Evolutionary conservation across 1,140 invertebrate species (phyloP).

Genomic region (Rhizoglyphus robini): DNA sequence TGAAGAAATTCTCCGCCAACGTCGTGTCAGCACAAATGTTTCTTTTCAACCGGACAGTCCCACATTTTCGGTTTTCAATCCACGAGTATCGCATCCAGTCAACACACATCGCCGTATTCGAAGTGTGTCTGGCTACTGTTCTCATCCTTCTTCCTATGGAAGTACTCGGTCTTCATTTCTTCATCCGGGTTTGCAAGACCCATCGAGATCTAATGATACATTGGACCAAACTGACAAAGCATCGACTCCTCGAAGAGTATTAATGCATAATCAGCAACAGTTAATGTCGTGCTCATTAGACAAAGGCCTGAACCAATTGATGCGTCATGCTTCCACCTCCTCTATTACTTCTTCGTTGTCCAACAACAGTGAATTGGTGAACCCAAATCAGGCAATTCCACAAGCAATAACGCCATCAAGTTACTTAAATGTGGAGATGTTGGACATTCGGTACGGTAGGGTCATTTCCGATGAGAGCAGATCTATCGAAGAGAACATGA

Average conservation of each 20-base stretch:
- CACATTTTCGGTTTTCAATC: neutral
- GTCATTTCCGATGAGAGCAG: neutral
- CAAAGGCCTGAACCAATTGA: conserved; percentile 35
- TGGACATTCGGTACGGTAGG: neutral
- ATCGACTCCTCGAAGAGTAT: too few relatives aligned
- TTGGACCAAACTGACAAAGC: too few relatives aligned
- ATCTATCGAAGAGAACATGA: neutral
- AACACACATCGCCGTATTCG: neutral
- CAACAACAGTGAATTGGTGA: neutral
- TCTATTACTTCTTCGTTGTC: neutral
- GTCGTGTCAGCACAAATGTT: neutral
- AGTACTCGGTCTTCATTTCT: neutral
- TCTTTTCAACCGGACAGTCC: neutral
- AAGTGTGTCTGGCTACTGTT: neutral
- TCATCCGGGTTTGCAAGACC: too few relatives aligned
- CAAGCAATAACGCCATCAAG: neutral
- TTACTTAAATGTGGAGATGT: neutral
- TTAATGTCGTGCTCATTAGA: conserved; percentile 38
- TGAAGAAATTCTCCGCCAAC: neutral
- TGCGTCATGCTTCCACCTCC: neutral
- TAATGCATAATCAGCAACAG: neutral
- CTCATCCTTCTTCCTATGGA: neutral
- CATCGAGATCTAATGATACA: too few relatives aligned
- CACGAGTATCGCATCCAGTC: neutral
- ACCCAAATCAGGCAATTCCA: too few relatives aligned